These are phyloP conservation scores for Tursiops truncatus DNA, from an alignment of 2,113 vertebrate genomes.

Conservation along the genomic window DNA sequence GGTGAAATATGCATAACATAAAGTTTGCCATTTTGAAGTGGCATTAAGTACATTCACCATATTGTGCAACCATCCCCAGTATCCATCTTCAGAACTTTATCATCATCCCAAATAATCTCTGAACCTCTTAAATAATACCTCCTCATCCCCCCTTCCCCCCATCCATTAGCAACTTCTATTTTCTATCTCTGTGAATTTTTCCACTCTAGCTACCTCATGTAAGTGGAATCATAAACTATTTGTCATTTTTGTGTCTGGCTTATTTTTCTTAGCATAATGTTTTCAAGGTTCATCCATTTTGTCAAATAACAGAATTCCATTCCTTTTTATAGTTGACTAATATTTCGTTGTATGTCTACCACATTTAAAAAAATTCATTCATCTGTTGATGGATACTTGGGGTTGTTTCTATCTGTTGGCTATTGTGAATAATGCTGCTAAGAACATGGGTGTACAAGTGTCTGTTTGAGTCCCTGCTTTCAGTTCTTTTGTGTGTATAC, in stretches of 20 bases:
- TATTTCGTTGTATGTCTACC: neutral
- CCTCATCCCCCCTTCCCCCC: neutral
- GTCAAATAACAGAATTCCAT: neutral
- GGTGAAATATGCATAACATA: neutral
- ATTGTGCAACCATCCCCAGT: neutral
- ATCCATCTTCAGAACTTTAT: neutral
- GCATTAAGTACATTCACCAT: neutral
- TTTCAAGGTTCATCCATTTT: neutral
- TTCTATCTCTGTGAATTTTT: neutral
- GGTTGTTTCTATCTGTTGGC: neutral
- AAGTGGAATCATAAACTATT: neutral
- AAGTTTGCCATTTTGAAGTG: neutral
- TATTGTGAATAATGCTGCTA: neutral
- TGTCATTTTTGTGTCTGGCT: neutral
- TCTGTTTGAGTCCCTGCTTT: neutral
- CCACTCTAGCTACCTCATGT: neutral
- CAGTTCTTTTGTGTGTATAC: neutral
- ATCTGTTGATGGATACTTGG: neutral
- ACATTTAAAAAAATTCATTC: neutral
- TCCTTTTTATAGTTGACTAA: neutral
- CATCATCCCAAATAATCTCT: neutral
- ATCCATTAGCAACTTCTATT: neutral
- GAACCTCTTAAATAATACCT: neutral
- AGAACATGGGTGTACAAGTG: neutral
- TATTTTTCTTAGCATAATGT: neutral